These are phyloP conservation scores for Drymonia ruficornis DNA, from an alignment of 2,888 invertebrate genomes.

Conservation along the genomic window DNA sequence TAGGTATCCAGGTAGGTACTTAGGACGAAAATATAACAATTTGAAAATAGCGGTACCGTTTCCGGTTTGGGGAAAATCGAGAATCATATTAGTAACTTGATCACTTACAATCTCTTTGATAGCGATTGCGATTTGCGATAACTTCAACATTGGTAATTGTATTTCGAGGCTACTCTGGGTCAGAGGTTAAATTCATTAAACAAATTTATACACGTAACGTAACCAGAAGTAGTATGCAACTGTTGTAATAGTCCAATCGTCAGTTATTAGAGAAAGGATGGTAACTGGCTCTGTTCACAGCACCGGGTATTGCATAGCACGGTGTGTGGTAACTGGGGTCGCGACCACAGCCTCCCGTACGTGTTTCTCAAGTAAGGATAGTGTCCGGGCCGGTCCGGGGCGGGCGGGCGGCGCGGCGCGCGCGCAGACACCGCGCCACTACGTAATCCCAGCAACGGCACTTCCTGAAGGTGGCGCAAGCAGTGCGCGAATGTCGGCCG, in stretches of 20 bases:
- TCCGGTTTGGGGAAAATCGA: too few species aligned
- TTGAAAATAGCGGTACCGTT: too few species aligned
- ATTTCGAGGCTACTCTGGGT: not conserved
- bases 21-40: too few species aligned
- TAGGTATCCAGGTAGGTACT: too few species aligned
- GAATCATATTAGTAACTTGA: too few species aligned
- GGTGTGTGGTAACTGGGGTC: slow-evolving; percentile 50
- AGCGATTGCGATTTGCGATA: not conserved
- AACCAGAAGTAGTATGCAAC: slow-evolving; percentile 9
- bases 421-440: slow-evolving; percentile 53
- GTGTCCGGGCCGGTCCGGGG: slow-evolving; percentile 48
- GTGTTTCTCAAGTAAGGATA: slow-evolving; percentile 61
- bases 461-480: slow-evolving; percentile 85
- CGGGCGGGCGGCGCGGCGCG: slow-evolving; percentile 29
- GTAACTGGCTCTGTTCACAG: slow-evolving; percentile 34
- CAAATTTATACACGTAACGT: not conserved
- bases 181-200: not conserved
- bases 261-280: slow-evolving; percentile 42
- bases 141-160: not conserved
- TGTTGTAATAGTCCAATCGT: slow-evolving; percentile 24
- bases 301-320: slow-evolving; percentile 29
- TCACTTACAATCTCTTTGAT: not conserved
- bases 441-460: slow-evolving; percentile 81
- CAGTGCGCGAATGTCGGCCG: slow-evolving; percentile 81
- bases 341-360: slow-evolving; percentile 57